Evolutionary conservation across 2,797 vertebrate genomes (phyloP).

Genomic region (Botia almorhae): DNA sequence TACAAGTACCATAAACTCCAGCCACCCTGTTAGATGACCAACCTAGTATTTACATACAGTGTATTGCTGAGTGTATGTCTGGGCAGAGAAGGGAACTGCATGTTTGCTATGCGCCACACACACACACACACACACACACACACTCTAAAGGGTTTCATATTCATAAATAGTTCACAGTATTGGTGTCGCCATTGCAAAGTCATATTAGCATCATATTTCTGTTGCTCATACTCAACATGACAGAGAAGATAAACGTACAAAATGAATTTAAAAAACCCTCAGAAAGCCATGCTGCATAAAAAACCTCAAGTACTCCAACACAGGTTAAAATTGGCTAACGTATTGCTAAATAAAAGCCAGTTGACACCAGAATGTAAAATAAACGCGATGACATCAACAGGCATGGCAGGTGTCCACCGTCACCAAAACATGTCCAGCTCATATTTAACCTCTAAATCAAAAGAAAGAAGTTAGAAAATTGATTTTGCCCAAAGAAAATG

Average conservation of each 20-base stretch:
- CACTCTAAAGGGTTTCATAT: slow-evolving; percentile 26
- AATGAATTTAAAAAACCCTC: slow-evolving; percentile 40
- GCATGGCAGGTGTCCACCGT: not conserved
- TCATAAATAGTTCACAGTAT: slow-evolving; percentile 68
- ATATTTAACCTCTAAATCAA: not conserved
- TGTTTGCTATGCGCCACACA: slow-evolving; percentile 45
- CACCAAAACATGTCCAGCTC: no score
- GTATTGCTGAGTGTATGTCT: slow-evolving; percentile 43
- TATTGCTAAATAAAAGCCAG: slow-evolving; percentile 35
- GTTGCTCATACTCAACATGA: slow-evolving; percentile 42
- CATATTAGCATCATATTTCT: slow-evolving; percentile 38
- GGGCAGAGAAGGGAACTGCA: slow-evolving; percentile 24
- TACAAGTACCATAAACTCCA: slow-evolving; percentile 28
- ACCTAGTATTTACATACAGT: slow-evolving; percentile 53
- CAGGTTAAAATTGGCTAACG: not conserved
- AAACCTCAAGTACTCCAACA: slow-evolving; percentile 49
- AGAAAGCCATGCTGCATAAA: slow-evolving; percentile 56
- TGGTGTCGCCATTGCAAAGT: slow-evolving; percentile 38
- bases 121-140: slow-evolving; percentile 52
- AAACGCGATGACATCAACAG: slow-evolving; percentile 25
- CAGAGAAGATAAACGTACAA: slow-evolving; percentile 50
- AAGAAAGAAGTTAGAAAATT: not conserved
- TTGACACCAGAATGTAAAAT: not conserved
- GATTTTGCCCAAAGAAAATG: no score
- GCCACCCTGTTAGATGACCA: not conserved